Base-by-base conservation (phyloP, 1,140 invertebrate genomes). In the Drosophila truncata region DNA sequence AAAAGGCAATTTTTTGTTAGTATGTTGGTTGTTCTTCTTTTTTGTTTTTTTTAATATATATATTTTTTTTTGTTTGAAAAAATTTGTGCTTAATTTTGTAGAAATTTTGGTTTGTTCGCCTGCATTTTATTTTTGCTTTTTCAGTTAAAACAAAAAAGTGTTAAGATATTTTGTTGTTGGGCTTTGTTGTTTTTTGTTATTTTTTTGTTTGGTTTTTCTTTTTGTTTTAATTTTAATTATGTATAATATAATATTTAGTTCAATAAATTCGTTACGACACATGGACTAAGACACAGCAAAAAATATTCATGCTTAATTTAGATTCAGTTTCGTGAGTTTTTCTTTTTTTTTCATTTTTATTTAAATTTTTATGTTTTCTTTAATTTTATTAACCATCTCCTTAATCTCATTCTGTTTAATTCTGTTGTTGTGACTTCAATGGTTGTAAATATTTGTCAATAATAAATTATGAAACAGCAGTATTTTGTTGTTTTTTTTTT, bases 281-380 rank as follows among this genome's bases (percentile, higher is more conserved):
- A 88, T 87, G 84, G 84, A 88, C 84, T 88, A 88, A 88, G 85
- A 88, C 84, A 88, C 84, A 88, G 84, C 85, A 88, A 88, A 88
- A 88, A 88, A 88, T 90, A 88, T 88, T 88, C 72, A 88, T 88
- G 78, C 84, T 88, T 88, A 88, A 90, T 90, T 90, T 88, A 90
- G 50, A 55, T 82, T 78, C 66, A 73, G 72, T 84, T 76, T 76
- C 69, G 58, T 65, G 60, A 82, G 42, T 39, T 67, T 60, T 60
- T 46, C 50, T 55, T 9, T 25, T 64, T 64, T 18, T 63, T 46
- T 49, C 10, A 39, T 39, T 57, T 64, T 31, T 39, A 23, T 41
- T 67, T 33, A 4, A 29, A 7, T 29, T 29, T 29, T 8, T 4
- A 50, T 69, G 50, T 49, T 59, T 29, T 4, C 31, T 52, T 20